Base-by-base conservation (phyloP, 1,140 invertebrate genomes). In the Drosophila santomea region DNA sequence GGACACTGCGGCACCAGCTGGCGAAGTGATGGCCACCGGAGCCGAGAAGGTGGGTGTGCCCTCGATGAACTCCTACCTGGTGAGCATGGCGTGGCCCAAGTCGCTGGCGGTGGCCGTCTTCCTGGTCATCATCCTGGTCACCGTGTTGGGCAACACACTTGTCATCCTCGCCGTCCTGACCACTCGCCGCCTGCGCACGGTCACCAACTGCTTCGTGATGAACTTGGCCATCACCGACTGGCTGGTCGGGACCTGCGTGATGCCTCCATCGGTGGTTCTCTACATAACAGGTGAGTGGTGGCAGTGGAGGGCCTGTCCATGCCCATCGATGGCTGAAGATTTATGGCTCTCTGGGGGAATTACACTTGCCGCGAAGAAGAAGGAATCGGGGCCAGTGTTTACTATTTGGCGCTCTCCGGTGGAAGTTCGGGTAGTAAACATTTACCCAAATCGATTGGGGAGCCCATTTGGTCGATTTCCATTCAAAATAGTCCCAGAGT, bases 191-290 rank as follows among this genome's bases (percentile, higher is more conserved):
- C 93, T 99, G 52, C 94, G 97, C 51, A 98, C 97, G 14, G 97
- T 98, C 25, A 98, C 98, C 47, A 99, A 99, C 93, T 98, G 97
- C 93, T 98, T 98, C 92, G 96, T 99, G 15, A 98, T 97, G 62
- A 98, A 97, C 52, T 93, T 98, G 78, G 97, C 98, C 2, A 95
- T 97, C 1, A 97, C 98, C 32, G 98, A 99, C 94, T 95, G 98
- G 91, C 93, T 98, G 52, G 97, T 99, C 0, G 98, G 97, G 0
- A 95, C 97, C 41, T 96, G 98, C 76, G 98, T 99, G 1, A 98
- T 99, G 98, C 98, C 98, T 14, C 96, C 98, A 32, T 97, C 97
- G 67, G 97, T 99, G 44, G 94, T 94, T 32, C 93, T 95, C 43
- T 93, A 94, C 92, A 93, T 95, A 58, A 94, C 93, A 92, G 95